These are phyloP conservation scores for Seriola rivoliana DNA, from an alignment of 2,113 vertebrate genomes.

Conservation along the genomic window DNA sequence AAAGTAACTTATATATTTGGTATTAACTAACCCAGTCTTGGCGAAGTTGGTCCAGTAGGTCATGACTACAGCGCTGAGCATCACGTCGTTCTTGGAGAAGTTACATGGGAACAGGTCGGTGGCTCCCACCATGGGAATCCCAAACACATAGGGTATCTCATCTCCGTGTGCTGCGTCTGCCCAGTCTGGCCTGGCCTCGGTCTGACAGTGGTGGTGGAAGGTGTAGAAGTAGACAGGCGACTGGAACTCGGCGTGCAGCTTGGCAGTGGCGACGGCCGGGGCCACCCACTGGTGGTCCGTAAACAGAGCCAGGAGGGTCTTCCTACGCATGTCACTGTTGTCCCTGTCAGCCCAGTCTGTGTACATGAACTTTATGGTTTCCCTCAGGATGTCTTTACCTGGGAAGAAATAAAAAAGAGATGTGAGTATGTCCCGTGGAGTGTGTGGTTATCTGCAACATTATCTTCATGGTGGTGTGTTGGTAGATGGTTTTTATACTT, in stretches of 20 bases:
- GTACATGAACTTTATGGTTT: conserved; percentile 99
- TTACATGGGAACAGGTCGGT: conserved; percentile 97
- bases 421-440: conserved; percentile 17
- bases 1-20: not conserved
- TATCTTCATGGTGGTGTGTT: not conserved
- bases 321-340: conserved; percentile 95
- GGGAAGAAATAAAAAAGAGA: conserved; percentile 43
- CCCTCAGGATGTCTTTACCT: conserved; percentile 93
- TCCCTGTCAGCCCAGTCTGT: conserved; percentile 97
- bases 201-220: conserved; percentile 99
- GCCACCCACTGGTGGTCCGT: conserved; percentile 98
- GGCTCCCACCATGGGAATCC: conserved; percentile 96
- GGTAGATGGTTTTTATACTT: not conserved
- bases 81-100: conserved; percentile 97
- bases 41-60: conserved; percentile 99
- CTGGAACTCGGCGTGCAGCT: conserved; percentile 96
- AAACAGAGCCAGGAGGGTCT: conserved; percentile 94
- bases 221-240: conserved; percentile 97
- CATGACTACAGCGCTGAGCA: conserved; percentile 96
- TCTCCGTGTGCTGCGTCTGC: conserved; percentile 95
- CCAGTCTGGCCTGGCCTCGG: conserved; percentile 94
- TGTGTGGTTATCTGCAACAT: not conserved
- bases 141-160: conserved; percentile 95
- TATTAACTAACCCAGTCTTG: conserved; percentile 90
- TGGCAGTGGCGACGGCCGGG: conserved; percentile 94